Percentiles rank a stretch among this genome's conserved stretches.
phyloP scores from a whole-genome alignment of 2,113 vertebrate genomes.

The Leucosticte australis region DNA sequence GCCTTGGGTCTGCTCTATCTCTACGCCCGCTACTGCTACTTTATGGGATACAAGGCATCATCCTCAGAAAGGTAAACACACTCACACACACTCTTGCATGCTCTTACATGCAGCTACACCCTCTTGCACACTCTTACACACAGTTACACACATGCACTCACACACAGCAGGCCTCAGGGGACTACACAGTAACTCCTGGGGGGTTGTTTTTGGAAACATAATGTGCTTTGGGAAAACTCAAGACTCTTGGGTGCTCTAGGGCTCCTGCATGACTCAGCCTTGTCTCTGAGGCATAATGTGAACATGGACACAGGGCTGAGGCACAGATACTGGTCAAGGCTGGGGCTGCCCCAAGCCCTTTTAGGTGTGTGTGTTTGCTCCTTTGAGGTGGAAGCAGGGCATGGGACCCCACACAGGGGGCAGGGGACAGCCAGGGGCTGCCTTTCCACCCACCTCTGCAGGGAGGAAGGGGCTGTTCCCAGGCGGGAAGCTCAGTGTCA shows the following conservation, averaged over 20 bases:
- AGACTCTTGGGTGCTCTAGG: background rate
- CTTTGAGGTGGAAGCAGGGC: background rate
- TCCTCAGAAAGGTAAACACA: conserved; percentile 78
- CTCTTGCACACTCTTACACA: background rate
- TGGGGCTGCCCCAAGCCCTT: background rate
- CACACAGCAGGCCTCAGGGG: background rate
- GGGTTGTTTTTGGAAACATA: background rate
- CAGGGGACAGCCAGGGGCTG: background rate
- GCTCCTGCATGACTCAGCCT: background rate
- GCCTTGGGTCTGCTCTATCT: conserved; percentile 84
- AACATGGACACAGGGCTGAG: background rate
- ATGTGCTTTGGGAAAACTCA: background rate
- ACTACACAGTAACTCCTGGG: background rate
- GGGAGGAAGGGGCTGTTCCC: background rate
- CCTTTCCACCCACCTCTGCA: background rate
- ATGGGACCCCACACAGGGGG: fast-evolving
- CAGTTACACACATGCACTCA: background rate
- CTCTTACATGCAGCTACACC: background rate
- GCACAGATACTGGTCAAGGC: background rate
- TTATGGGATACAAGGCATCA: conserved; percentile 79
- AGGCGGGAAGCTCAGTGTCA: fast-evolving
- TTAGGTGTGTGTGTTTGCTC: fast-evolving
- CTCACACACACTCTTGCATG: background rate
- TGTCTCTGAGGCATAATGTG: fast-evolving
- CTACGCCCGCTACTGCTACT: conserved; percentile 81